These are phyloP conservation scores for Pongo abelii DNA, from an alignment of 2,113 vertebrate species.

Conservation along the genomic window DNA sequence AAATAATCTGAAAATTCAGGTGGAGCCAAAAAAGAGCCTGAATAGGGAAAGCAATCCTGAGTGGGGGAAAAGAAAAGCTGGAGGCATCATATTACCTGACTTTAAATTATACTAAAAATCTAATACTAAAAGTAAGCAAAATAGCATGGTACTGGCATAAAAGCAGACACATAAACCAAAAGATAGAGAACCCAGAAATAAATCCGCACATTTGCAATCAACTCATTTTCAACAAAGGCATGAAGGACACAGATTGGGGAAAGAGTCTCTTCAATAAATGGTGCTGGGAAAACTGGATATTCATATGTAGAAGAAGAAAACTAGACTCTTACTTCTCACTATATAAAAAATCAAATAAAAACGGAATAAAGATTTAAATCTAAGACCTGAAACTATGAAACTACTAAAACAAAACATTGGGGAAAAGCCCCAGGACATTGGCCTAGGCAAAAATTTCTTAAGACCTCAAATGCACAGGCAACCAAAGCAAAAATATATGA, in stretches of 20 bases:
- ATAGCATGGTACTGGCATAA: background rate
- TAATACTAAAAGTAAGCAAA: background rate
- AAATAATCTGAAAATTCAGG: background rate
- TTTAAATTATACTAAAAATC: background rate
- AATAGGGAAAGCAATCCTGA: background rate
- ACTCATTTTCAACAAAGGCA: background rate
- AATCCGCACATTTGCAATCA: background rate
- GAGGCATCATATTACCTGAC: background rate
- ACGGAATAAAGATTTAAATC: background rate
- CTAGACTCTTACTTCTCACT: background rate
- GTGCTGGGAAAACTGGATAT: background rate
- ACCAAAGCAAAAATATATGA: too few species aligned
- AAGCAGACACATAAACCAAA: background rate
- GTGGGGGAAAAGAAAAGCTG: background rate
- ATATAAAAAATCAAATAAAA: background rate
- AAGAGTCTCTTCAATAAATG: background rate
- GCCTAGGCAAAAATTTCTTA: too few species aligned
- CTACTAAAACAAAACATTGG: too few species aligned
- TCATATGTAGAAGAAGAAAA: background rate
- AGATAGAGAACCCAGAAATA: background rate
- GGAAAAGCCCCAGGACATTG: too few species aligned
- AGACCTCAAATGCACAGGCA: too few species aligned
- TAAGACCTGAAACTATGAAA: background rate
- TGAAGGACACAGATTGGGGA: too few species aligned
- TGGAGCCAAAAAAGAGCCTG: background rate